Conservation (phyloP, 2,888 invertebrate genomes). For the Apomyelois bistriatella region DNA sequence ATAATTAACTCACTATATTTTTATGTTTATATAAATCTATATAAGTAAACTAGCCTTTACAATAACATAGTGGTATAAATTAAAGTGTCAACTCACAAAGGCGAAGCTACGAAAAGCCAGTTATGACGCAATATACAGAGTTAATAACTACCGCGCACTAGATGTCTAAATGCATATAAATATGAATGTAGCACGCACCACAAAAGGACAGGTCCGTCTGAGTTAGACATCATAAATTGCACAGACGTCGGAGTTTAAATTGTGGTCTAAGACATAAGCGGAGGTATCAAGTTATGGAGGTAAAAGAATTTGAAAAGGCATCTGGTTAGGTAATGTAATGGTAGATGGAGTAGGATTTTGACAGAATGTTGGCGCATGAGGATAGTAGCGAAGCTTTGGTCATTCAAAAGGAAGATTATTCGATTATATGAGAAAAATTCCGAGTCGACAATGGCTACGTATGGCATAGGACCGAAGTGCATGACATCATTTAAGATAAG, state of each 20-base stretch:
- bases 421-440: no score
- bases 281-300: neutral
- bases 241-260: conserved; percentile 45
- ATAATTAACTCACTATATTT: no score
- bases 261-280: conserved; percentile 20
- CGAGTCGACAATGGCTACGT: no score
- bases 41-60: neutral
- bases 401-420: no score
- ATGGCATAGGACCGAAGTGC: no score
- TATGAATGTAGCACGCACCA: conserved; percentile 32
- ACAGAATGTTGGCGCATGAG: no score
- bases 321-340: no score
- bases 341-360: no score
- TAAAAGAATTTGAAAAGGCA: no score
- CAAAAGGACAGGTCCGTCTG: conserved; percentile 52
- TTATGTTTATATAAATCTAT: no score
- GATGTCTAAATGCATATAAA: conserved; percentile 18
- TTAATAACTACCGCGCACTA: neutral
- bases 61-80: neutral
- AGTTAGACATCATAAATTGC: conserved; percentile 61
- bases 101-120: conserved; percentile 5
- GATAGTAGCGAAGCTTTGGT: no score
- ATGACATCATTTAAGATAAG: no score
- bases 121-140: conserved; percentile 6
- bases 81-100: conserved; percentile 8